Base-by-base conservation (phyloP, 2,113 vertebrate species). In the Riparia riparia region DNA sequence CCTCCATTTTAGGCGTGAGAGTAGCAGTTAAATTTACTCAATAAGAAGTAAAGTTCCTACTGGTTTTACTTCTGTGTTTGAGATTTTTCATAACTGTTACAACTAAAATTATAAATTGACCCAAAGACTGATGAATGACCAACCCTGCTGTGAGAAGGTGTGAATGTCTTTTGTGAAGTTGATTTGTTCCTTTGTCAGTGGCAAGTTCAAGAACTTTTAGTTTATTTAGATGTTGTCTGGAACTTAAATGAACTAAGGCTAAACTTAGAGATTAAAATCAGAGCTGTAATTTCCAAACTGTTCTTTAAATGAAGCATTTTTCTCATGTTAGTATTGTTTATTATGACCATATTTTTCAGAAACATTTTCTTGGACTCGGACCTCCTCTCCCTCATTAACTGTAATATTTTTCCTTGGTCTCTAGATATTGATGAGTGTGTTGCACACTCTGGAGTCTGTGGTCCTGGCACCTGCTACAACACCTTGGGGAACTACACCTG, bases 401-500 rank as follows among this genome's bases (percentile, higher is more conserved):
- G 13, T n/a, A 63, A 7, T 65, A 11, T 3, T 77, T 72, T 89
- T 86, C 1, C 34, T 90, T 89, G 50, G 2, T 83, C 31, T 78
- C 1, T 72, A 99, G 98, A 98, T 96, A 98, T 98, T 71, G 98
- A 99, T 39, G 98, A 99, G 53, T 98, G 98, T 95, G 98, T 98
- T 82, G 90, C 94, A 60, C 97, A 98, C 85, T 97, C 98, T 78
- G 98, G 97, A 53, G 98, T 98, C 20, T 99, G 98, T 89, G 98
- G 98, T 45, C 98, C 98, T 60, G 98, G 98, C 8, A 98, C 98
- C 57, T 99, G 98, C 95, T 99, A 99, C 88, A 99, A 99, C 96
- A 99, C 98, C 7, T 94, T 99, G 93, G 99, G 98, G 28, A 99
- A 98, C 93, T 99, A 99, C 83, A 99, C 98, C 15, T 99, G 98